These are phyloP conservation scores for Eriocheir sinensis DNA, from an alignment of 1,140 invertebrate species.

Conservation along the genomic window DNA sequence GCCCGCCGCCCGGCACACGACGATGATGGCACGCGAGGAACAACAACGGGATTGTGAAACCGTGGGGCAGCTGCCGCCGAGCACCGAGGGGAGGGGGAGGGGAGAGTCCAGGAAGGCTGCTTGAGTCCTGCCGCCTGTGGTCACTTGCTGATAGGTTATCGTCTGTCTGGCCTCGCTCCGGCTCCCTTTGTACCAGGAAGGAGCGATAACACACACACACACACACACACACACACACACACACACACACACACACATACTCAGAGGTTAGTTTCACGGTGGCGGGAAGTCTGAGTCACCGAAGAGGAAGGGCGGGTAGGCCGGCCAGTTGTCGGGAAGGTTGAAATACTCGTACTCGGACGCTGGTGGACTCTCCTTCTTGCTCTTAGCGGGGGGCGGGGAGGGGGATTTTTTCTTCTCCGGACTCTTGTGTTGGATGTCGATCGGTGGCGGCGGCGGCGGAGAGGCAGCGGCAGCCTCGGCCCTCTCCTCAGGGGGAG, in stretches of 20 bases:
- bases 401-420: not conserved
- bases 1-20: not conserved
- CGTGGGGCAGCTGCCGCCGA: not conserved
- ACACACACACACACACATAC: slow-evolving; percentile 9
- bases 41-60: not conserved
- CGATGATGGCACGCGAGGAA: not conserved
- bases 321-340: slow-evolving; percentile 72
- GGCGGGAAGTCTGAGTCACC: slow-evolving; percentile 73
- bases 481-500: not conserved
- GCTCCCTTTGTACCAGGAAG: not conserved
- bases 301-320: slow-evolving; percentile 70
- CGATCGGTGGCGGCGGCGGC: slow-evolving; percentile 39
- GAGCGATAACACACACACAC: slow-evolving; percentile 14
- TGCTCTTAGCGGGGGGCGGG: not conserved
- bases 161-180: not conserved
- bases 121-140: not conserved
- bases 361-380: slow-evolving; percentile 49
- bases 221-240: not conserved
- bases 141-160: not conserved
- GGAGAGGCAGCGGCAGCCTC: slow-evolving; percentile 19
- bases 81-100: not conserved
- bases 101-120: too few species aligned
- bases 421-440: slow-evolving; percentile 46
- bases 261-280: slow-evolving; percentile 44
- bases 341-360: slow-evolving; percentile 72